These are phyloP conservation scores for Lerema accius DNA, from an alignment of 1,140 invertebrate genomes.

Conservation along the genomic window DNA sequence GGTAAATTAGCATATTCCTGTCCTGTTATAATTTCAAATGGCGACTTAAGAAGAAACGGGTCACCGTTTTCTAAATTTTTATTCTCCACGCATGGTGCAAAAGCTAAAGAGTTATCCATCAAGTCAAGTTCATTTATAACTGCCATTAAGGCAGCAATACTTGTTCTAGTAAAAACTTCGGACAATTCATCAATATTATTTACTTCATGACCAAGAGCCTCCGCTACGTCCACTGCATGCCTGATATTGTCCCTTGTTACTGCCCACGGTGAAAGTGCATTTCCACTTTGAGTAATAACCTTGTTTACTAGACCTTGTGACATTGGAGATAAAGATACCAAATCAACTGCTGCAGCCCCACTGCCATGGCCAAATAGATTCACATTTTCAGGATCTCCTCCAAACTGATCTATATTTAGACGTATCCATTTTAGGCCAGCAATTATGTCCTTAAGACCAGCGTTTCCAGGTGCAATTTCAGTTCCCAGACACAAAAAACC, in stretches of 20 bases:
- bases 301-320: constrained; percentile 77
- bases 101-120: constrained; percentile 64
- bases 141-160: constrained; percentile 65
- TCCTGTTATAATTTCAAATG: constrained; percentile 52
- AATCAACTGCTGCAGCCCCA: constrained; percentile 96
- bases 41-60: constrained; percentile 60
- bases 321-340: constrained; percentile 77
- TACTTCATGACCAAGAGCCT: constrained; percentile 62
- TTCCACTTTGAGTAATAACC: constrained; percentile 81
- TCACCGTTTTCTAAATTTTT: constrained; percentile 46
- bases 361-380: constrained; percentile 96
- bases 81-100: constrained; percentile 70
- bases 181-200: constrained; percentile 54
- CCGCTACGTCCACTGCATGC: constrained; percentile 61
- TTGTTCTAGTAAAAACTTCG: constrained; percentile 59
- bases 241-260: constrained; percentile 64
- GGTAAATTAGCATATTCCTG: constrained; percentile 59
- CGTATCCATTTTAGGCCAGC: constrained; percentile 95
- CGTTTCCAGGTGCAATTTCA: constrained; percentile 90
- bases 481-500: constrained; percentile 84
- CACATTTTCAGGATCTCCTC: constrained; percentile 94
- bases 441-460: constrained; percentile 96
- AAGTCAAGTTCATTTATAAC: constrained; percentile 68
- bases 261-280: constrained; percentile 79
- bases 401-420: constrained; percentile 94